A percentile compares a stretch with the other conserved stretches of the same genome.
Conservation (phyloP, 2,797 vertebrate genomes). For the Pelodytes ibericus region DNA sequence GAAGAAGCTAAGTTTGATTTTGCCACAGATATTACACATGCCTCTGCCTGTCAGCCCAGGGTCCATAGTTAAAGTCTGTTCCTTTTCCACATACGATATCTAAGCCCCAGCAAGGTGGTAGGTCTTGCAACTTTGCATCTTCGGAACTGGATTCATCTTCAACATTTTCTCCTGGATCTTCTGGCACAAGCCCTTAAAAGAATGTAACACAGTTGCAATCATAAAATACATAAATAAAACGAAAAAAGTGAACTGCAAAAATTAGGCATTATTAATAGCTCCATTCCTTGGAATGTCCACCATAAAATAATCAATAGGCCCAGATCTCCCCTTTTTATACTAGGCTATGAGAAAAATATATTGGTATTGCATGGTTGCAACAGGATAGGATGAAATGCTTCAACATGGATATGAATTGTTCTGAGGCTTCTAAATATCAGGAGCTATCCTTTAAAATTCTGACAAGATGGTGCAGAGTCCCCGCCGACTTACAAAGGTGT, state of each 20-base stretch:
- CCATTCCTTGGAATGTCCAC: no score
- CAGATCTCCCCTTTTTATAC: no score
- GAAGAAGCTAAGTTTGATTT: not conserved
- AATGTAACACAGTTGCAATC: not conserved
- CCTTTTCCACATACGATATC: conserved; percentile 98
- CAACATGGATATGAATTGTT: no score
- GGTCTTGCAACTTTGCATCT: conserved; percentile 90
- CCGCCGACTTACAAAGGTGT: no score
- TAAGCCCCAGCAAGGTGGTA: conserved; percentile 96
- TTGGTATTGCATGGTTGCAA: no score
- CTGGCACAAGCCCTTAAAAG: conserved; percentile 86
- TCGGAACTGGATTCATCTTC: conserved; percentile 84
- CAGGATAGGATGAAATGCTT: no score
- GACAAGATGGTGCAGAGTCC: no score
- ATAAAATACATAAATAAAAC: not conserved
- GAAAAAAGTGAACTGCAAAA: not conserved
- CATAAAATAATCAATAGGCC: no score
- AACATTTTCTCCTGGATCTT: conserved; percentile 82
- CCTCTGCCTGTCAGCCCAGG: conserved; percentile 98
- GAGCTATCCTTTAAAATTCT: no score
- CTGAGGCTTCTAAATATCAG: no score
- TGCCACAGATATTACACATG: conserved; percentile 57
- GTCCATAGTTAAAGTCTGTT: conserved; percentile 98
- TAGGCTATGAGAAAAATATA: no score
- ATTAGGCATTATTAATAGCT: no score